Conservation (phyloP, 2,113 vertebrate genomes). For the Globicephala melas region DNA sequence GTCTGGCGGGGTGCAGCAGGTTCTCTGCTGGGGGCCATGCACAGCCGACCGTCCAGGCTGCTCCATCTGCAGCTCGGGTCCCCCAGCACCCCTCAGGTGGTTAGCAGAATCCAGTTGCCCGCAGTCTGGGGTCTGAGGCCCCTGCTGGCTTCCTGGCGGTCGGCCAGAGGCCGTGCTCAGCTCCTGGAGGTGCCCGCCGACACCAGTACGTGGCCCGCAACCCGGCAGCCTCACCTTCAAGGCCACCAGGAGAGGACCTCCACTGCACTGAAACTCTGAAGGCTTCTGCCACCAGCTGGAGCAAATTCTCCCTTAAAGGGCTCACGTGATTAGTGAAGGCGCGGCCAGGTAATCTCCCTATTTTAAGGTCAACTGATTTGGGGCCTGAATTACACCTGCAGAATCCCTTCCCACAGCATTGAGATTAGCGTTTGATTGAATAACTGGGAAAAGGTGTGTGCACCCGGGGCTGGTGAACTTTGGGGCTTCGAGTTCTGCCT, state of each 20-base stretch:
- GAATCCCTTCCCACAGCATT: background rate
- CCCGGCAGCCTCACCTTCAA: rapidly evolving
- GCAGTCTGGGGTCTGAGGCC: rapidly evolving
- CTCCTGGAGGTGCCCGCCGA: rapidly evolving
- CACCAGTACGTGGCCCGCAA: background rate
- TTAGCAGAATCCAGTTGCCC: rapidly evolving
- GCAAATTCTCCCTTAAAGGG: background rate
- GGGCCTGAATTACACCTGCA: background rate
- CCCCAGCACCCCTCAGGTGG: rapidly evolving
- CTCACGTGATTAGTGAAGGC: background rate
- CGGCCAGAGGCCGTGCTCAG: background rate
- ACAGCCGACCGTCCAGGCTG: too few relatives aligned
- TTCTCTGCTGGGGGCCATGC: background rate
- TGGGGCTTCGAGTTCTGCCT: too few relatives aligned
- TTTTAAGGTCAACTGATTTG: background rate
- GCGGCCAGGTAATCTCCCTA: background rate
- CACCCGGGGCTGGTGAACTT: rapidly evolving
- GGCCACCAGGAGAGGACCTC: background rate
- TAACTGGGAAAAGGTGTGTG: background rate
- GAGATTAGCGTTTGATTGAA: background rate
- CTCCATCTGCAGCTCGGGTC: background rate
- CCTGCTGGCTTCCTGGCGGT: background rate
- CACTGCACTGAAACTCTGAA: background rate
- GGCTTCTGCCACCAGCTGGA: background rate
- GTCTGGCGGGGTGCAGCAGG: rapidly evolving